Evolutionary conservation across 2,888 invertebrate genomes (phyloP).

Genomic region (Pterostichus madidus): DNA sequence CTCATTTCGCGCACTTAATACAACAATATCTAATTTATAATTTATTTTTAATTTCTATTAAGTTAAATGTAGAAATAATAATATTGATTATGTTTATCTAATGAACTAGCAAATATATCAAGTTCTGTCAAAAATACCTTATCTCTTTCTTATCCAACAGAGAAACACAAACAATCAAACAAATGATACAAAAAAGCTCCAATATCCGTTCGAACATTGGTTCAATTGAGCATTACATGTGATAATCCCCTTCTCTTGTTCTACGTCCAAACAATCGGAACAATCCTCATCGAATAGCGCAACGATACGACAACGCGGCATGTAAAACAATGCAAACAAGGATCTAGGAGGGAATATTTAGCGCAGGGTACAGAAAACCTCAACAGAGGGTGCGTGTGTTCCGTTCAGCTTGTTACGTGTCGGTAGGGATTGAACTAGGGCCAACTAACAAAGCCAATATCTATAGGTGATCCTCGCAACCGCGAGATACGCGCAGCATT

Average conservation of each 20-base stretch:
- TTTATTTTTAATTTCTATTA: too few relatives aligned
- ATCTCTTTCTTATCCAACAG: too few relatives aligned
- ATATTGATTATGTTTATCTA: too few relatives aligned
- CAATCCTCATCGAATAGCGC: background rate
- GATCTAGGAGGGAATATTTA: constrained; percentile 6
- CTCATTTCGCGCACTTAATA: too few relatives aligned
- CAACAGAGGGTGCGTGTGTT: constrained; percentile 10
- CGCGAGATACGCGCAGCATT: background rate
- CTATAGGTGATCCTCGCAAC: constrained; percentile 11
- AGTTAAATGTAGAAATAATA: too few relatives aligned
- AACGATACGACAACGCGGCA: background rate
- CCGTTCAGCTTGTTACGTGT: constrained; percentile 31
- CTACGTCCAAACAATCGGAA: background rate
- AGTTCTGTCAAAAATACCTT: too few relatives aligned
- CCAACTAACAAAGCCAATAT: constrained; percentile 52
- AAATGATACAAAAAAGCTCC: constrained; percentile 29
- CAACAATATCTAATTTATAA: too few relatives aligned
- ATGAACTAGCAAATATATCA: too few relatives aligned
- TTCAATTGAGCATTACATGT: constrained; percentile 54
- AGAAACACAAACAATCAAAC: constrained; percentile 19
- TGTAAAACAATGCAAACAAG: constrained; percentile 60
- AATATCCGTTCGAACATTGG: constrained; percentile 51
- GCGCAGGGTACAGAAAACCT: background rate
- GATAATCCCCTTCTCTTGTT: constrained; percentile 39
- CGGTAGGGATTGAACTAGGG: constrained; percentile 43